Percentiles rank a stretch among this genome's conserved stretches.
Conservation (phyloP, 2,888 invertebrate genomes). For the Hemicrepidius hirtus region DNA sequence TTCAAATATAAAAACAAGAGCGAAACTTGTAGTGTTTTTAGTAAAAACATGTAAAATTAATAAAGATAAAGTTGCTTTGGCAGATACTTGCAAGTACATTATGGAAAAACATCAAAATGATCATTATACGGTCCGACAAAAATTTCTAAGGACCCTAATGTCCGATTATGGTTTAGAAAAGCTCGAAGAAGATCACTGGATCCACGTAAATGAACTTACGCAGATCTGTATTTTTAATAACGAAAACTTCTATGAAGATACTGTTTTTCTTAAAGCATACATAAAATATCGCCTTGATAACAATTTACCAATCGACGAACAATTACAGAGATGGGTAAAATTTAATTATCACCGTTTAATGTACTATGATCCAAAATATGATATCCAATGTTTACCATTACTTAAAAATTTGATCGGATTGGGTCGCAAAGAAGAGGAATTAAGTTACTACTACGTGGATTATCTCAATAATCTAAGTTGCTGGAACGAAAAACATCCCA, state of each 20-base stretch:
- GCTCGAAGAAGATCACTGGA: slow-evolving; percentile 39
- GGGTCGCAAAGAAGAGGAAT: neutral
- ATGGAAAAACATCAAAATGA: slow-evolving; percentile 40
- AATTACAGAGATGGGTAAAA: neutral
- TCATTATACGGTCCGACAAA: neutral
- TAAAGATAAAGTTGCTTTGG: slow-evolving; percentile 21
- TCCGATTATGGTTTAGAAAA: neutral
- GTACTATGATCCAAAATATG: neutral
- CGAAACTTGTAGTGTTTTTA: slow-evolving; percentile 15
- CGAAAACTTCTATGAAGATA: neutral
- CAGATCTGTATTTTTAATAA: neutral
- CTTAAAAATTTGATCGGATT: neutral
- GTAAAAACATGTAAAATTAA: slow-evolving; percentile 37
- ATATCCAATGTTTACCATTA: neutral
- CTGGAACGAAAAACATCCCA: neutral
- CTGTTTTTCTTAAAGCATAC: neutral
- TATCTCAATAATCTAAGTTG: neutral
- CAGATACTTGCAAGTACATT: slow-evolving; percentile 25
- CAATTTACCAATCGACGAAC: neutral
- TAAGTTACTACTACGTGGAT: neutral
- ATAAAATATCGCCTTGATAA: slow-evolving; percentile 22
- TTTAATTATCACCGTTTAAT: neutral
- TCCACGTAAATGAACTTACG: slow-evolving; percentile 6
- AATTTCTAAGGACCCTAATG: neutral
- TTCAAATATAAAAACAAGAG: neutral